These are phyloP conservation scores for Drosophila repletoides DNA, from an alignment of 1,140 invertebrate species.

Conservation along the genomic window DNA sequence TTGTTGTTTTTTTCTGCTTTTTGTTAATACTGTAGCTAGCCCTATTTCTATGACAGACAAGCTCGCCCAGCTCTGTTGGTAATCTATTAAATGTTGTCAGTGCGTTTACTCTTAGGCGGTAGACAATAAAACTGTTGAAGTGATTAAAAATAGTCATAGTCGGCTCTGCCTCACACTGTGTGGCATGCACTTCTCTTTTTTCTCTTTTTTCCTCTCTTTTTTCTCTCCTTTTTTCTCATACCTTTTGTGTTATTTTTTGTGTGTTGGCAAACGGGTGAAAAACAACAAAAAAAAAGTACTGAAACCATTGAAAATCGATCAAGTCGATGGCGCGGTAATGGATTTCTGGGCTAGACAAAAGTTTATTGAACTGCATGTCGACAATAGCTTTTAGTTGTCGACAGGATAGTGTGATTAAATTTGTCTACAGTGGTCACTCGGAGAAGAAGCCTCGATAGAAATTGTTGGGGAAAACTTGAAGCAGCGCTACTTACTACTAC, in stretches of 20 bases:
- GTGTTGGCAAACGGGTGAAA: not conserved
- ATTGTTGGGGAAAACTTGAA: not conserved
- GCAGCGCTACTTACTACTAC: not conserved
- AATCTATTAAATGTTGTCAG: constrained; percentile 79
- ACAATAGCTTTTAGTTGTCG: constrained; percentile 4
- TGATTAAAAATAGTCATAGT: constrained; percentile 72
- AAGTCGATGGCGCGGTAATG: constrained; percentile 67
- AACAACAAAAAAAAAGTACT: constrained; percentile 9
- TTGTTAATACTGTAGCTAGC: constrained; percentile 31
- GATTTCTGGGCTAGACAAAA: constrained; percentile 71
- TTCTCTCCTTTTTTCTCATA: constrained; percentile 43
- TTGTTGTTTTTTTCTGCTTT: constrained; percentile 9
- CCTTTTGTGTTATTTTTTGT: constrained; percentile 35
- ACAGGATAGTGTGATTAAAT: constrained; percentile 48
- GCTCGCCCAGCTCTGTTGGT: constrained; percentile 26
- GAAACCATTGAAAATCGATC: constrained; percentile 57
- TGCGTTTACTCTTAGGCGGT: constrained; percentile 59
- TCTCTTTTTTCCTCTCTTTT: constrained; percentile 49
- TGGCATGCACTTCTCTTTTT: constrained; percentile 43
- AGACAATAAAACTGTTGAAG: constrained; percentile 77
- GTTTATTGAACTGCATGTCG: constrained; percentile 63
- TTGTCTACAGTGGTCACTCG: constrained; percentile 22
- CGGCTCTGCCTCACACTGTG: not conserved
- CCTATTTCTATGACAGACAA: constrained; percentile 52
- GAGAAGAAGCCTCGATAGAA: not conserved